Base-by-base conservation (phyloP, 2,888 invertebrate genomes). In the Luperina testacea region DNA sequence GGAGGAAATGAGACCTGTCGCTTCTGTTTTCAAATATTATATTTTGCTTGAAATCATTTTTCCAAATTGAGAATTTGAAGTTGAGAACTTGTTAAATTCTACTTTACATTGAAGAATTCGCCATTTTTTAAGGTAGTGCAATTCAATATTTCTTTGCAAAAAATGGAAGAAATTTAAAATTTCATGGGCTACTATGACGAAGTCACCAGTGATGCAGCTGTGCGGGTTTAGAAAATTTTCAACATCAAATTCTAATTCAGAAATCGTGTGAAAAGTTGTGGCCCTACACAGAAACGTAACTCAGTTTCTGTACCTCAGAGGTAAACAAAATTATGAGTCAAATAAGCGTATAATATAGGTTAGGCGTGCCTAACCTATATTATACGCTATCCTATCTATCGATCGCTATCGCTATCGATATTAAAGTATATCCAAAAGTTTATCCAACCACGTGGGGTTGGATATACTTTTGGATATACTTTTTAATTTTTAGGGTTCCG, bases 1-100 rank as follows among this genome's bases (percentile, higher is more conserved):
- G 61, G 48, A 72, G 76, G 76, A 85, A 89, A 87, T 80, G 64
- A 78, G 59, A 71, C 32, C 57, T 68, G 65, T 67, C 53, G 53
- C 24, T 76, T 74, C 42, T 67, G 42, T 73, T 69, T 63, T 75
- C 6, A n/a, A 63, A 78, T 77, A 78, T 77, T 71, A 27, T 59
- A 48, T 65, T 85, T 82, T 64, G 38, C 17, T 15, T 63, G 24
- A 11, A n/a, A n/a, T 57, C 13, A 45, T 76, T 45, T 74, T 51
- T 13, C 27, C 27, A 13, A 13, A 27, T 48, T 32, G 2, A 24
- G 15, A 51, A 69, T 24, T 51, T 24, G 57, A 9, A 24, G 9
- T 57, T 57, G 11, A n/a, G 24, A 24, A 57, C 24, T 57, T 24
- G 57, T 57, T 24, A 4, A 57, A 57, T 11, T 24, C 57, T 11